These are phyloP conservation scores for Tetragonula carbonaria DNA, from an alignment of 2,888 invertebrate genomes.

Conservation along the genomic window DNA sequence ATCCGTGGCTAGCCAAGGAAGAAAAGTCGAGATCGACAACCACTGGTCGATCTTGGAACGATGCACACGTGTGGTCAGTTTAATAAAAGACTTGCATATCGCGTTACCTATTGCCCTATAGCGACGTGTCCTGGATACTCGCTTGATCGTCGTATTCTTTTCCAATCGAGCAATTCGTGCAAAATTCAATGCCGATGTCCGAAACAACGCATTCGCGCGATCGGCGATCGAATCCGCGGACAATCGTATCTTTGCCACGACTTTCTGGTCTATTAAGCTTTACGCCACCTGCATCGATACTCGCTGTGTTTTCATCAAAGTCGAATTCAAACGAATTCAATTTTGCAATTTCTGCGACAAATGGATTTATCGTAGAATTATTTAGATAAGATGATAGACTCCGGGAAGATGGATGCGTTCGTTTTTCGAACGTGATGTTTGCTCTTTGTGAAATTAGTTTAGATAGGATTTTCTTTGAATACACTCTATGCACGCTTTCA, in stretches of 20 bases:
- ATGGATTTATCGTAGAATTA: constrained; percentile 33
- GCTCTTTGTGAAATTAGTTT: constrained; percentile 11
- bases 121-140: constrained; percentile 40
- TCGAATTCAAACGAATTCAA: constrained; percentile 49
- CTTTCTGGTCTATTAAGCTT: constrained; percentile 55
- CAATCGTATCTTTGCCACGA: constrained; percentile 37
- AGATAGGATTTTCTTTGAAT: background rate
- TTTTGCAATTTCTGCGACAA: constrained; percentile 58
- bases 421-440: background rate
- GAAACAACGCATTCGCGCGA: constrained; percentile 10
- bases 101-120: constrained; percentile 61
- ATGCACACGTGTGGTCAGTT: constrained; percentile 72
- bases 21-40: constrained; percentile 61
- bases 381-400: constrained; percentile 9
- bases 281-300: constrained; percentile 56
- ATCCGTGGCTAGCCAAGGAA: constrained; percentile 64
- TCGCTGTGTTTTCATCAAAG: constrained; percentile 56
- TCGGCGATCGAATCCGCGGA: constrained; percentile 22
- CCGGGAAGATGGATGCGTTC: constrained; percentile 14
- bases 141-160: constrained; percentile 40
- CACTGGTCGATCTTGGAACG: constrained; percentile 54
- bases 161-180: constrained; percentile 21
- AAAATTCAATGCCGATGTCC: constrained; percentile 23
- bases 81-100: constrained; percentile 55
- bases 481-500: too few relatives aligned